Evolutionary conservation across 2,888 invertebrate genomes (phyloP), one percentile per base, ranked within the genome.

Genomic region (Acleris emargana): DNA sequence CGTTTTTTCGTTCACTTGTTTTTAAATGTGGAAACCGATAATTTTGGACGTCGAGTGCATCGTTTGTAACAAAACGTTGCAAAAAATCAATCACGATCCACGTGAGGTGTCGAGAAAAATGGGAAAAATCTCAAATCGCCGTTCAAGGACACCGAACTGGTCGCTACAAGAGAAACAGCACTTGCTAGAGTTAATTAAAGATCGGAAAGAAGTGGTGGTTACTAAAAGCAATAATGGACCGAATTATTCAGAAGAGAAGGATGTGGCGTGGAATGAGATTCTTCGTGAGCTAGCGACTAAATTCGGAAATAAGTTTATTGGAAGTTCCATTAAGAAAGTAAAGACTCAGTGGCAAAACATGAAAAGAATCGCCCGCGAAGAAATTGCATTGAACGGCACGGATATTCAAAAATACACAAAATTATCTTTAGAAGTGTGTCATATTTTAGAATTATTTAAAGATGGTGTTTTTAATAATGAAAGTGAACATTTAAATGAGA

Each of bases 331-430:
- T 28, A 92, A 91, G 70, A 92, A 92, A 77, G 87, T 93, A 47
- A 92, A 92, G 72, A 91, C 91, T 4, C 91, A 92, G 71, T 93
- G 93, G 93, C 92, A 92, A 72, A 92, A 92, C 68, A 93, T 93
- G 91, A 93, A 91, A 74, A 83, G 91, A 17, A 87, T 91, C 57
- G 91, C 92, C 9, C 88, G 91, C 3, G 90, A 91, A 69, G 92
- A 93, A 72, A 83, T 91, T 45, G 70, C 86, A 0, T 67, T 79
- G 18, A 82, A 86, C 50, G 90, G 90, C 2, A 72, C 82, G 1
- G 75, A 77, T 5, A 60, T 87, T 1, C 73, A 82, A 9, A 89
- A 86, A 66, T 87, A 83, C 66, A 82, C 88, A 0, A 80, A 74
- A 61, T 87, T 88, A 67, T 86, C 91, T 16, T 68, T 87, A 52